Evolutionary conservation across 2,113 vertebrate genomes (phyloP), one percentile per base, ranked within the genome.

Genomic region (Thalassoma bifasciatum): DNA sequence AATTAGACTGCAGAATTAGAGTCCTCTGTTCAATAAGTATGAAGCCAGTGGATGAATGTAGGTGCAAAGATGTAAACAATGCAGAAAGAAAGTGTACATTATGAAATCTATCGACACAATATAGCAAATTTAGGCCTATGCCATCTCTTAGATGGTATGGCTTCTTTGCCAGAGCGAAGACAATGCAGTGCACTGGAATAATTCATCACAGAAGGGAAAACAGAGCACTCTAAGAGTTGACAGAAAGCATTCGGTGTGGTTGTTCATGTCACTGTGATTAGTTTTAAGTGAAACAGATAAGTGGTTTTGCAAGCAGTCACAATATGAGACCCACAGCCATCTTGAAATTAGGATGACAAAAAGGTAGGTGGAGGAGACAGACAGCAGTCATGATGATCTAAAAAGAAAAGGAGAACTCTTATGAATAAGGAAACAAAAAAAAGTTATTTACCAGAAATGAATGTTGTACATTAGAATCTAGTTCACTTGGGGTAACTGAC

Each of bases 401-500:
- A 75, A 56, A 37, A 11, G 19, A 76, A 53, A 62, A 54, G 9
- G 2, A 62, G 17, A 44, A 50, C 19, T 13, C 8, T 23, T 13
- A 56, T 50, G 16, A 42, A 73, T 59, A 37, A 53, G 23, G 54
- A 63, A 75, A 67, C n/a, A 81, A 65, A 72, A 22, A 47, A 23
- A 46, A 46, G 54, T 50, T 75, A 75, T 70, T 77, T 56, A 51
- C 56, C 64, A 21, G n/a, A 58, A 83, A 62, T 70, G 60, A 75
- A 81, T 52, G 38, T 57, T 79, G 49, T 76, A 73, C 58, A 70
- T 85, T 67, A 68, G 47, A 83, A 82, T 77, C 59, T 73, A 58
- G 77, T 86, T 86, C 49, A 75, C 66, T 69, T 38, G 37, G 63
- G 53, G 63, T 76, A 84, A 88, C 83, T 86, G 88, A 90, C 84